Percentiles rank a stretch among this genome's conserved stretches.
phyloP scores from a whole-genome alignment of 2,888 invertebrate genomes.

The Pseudanteris insignis region DNA sequence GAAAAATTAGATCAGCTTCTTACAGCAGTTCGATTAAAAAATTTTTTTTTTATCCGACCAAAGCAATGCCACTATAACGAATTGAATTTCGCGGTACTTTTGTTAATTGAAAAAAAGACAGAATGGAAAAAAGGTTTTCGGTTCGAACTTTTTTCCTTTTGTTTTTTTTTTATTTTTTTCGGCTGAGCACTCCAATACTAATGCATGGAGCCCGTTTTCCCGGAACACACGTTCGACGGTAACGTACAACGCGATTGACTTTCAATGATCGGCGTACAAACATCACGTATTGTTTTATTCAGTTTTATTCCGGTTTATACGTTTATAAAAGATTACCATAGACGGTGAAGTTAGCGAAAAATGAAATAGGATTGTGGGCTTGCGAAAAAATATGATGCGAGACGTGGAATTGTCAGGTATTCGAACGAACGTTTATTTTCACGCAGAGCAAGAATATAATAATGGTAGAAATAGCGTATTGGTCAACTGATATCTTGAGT shows the following conservation, averaged over 20 bases:
- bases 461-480: conserved; percentile 12
- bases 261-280: conserved; percentile 20
- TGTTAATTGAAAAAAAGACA: no score
- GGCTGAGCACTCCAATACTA: no score
- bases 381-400: conserved; percentile 4
- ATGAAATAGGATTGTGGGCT: conserved; percentile 17
- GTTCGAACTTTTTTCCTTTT: no score
- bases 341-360: conserved; percentile 7
- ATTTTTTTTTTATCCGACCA: no score
- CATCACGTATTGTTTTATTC: conserved; percentile 22
- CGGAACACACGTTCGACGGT: conserved; percentile 9
- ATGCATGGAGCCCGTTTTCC: neutral
- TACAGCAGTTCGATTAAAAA: no score
- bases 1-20: no score
- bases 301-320: conserved; percentile 21
- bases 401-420: conserved; percentile 6
- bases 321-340: conserved; percentile 24
- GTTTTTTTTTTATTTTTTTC: no score
- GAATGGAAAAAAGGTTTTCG: no score
- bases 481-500: conserved; percentile 3
- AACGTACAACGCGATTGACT: conserved; percentile 19
- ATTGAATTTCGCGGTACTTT: no score
- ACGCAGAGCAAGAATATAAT: no score
- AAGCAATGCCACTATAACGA: no score
- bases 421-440: conserved; percentile 5